Conservation (phyloP, 1,140 invertebrate species). For the Drosophila sturtevanti region DNA sequence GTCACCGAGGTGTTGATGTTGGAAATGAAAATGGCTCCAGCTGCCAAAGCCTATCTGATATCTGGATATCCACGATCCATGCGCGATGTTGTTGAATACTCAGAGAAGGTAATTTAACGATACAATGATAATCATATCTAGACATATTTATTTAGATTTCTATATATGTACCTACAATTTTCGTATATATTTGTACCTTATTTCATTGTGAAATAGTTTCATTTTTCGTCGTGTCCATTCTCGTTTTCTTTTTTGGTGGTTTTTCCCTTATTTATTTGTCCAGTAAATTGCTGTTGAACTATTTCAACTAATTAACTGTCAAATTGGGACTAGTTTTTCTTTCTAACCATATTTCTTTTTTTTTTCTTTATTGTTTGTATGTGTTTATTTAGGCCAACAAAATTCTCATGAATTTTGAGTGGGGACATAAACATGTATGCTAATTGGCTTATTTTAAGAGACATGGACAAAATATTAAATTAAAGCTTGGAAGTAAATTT, state of each 20-base stretch:
- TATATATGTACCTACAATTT: not conserved
- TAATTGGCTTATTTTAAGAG: slow-evolving; percentile 31
- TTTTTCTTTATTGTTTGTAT: not conserved
- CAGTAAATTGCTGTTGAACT: slow-evolving; percentile 56
- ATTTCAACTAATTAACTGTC: slow-evolving; percentile 73
- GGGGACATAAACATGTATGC: slow-evolving; percentile 22
- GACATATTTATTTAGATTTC: not conserved
- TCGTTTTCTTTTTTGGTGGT: slow-evolving; percentile 14
- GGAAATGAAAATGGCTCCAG: slow-evolving; percentile 95
- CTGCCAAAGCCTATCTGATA: slow-evolving; percentile 95
- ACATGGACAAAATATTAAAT: not conserved
- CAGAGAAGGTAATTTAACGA: slow-evolving; percentile 88
- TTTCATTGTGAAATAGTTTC: slow-evolving; percentile 49
- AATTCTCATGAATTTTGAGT: slow-evolving; percentile 63
- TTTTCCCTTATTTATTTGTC: slow-evolving; percentile 45
- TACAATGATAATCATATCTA: not conserved
- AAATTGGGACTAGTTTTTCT: slow-evolving; percentile 25
- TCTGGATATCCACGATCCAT: slow-evolving; percentile 97
- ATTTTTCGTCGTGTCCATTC: not conserved
- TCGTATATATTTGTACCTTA: not conserved
- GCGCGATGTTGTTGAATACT: slow-evolving; percentile 95
- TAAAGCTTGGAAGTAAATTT: not conserved
- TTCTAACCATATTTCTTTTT: too few species aligned
- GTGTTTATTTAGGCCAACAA: slow-evolving; percentile 43
- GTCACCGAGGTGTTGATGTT: slow-evolving; percentile 95